Percentiles rank a stretch among this genome's conserved stretches.
Conservation (phyloP, 1,140 invertebrate genomes). For the Drosophila equinoxialis region DNA sequence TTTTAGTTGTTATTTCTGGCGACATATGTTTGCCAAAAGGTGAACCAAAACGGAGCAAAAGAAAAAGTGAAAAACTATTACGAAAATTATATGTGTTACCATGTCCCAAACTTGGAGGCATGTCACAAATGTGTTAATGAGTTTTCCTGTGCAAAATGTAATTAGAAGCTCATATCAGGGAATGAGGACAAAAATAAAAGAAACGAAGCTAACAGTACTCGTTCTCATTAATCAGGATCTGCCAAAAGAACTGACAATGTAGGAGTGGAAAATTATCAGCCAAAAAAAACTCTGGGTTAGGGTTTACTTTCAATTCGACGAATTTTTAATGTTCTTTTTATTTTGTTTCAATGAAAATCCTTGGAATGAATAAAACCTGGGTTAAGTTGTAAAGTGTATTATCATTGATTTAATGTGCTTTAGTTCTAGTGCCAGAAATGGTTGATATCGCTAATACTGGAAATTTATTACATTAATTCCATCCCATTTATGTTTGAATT, state of each 20-base stretch:
- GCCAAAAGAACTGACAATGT: conserved; percentile 22
- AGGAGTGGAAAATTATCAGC: not conserved
- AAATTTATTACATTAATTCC: too few species aligned
- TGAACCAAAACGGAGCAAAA: not conserved
- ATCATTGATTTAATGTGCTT: too few species aligned
- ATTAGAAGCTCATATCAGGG: conserved; percentile 48
- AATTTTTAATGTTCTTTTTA: not conserved
- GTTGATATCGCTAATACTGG: too few species aligned
- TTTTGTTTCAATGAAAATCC: too few species aligned
- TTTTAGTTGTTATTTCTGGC: conserved; percentile 18
- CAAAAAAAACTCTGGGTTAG: not conserved
- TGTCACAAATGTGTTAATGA: conserved; percentile 60
- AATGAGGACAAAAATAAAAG: not conserved
- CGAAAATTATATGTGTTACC: conserved; percentile 45
- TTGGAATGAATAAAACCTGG: too few species aligned
- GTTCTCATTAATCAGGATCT: conserved; percentile 48
- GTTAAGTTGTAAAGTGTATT: too few species aligned
- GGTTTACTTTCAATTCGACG: not conserved
- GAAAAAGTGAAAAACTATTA: conserved; percentile 42
- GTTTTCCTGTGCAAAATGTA: conserved; percentile 51
- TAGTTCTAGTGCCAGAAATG: too few species aligned
- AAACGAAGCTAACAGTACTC: conserved; percentile 6
- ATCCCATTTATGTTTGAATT: too few species aligned
- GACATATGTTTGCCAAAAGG: conserved; percentile 38
- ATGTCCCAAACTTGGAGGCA: conserved; percentile 37